Conservation (phyloP, 1,140 invertebrate genomes). For the Drosophila sturtevanti region DNA sequence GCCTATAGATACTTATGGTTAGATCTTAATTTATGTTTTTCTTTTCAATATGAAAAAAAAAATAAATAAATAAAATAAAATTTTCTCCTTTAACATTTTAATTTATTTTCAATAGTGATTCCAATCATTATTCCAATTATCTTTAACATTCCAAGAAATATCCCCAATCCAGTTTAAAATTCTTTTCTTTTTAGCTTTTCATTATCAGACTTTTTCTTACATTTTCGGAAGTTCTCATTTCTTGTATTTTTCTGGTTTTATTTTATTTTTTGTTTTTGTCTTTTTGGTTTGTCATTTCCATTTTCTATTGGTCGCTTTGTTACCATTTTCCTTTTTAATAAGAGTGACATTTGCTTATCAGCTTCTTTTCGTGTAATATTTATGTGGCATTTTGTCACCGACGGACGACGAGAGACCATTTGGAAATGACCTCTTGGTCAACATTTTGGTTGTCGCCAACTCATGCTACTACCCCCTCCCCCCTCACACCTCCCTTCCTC, state of each 20-base stretch:
- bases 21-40: too few relatives aligned
- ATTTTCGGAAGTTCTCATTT: slow-evolving; percentile 26
- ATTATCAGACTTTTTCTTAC: not conserved
- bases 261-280: slow-evolving; percentile 34
- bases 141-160: slow-evolving; percentile 8
- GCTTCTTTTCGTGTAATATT: slow-evolving; percentile 66
- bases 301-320: slow-evolving; percentile 59
- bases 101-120: too few relatives aligned
- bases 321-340: slow-evolving; percentile 62
- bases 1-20: too few relatives aligned
- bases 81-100: too few relatives aligned
- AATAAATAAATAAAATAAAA: too few relatives aligned
- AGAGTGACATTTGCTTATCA: slow-evolving; percentile 75
- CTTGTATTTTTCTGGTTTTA: slow-evolving; percentile 54
- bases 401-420: slow-evolving; percentile 42
- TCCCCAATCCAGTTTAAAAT: slow-evolving; percentile 26
- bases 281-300: slow-evolving; percentile 48
- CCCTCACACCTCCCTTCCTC: too few relatives aligned
- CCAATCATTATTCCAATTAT: not conserved
- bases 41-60: too few relatives aligned
- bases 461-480: slow-evolving; percentile 10
- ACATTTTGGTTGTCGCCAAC: slow-evolving; percentile 7
- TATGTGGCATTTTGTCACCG: slow-evolving; percentile 77
- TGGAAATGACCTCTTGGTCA: slow-evolving; percentile 55
- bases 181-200: slow-evolving; percentile 16